phyloP scores from a whole-genome alignment of 1,140 invertebrate genomes.

The Rhagoletis zephyria region DNA sequence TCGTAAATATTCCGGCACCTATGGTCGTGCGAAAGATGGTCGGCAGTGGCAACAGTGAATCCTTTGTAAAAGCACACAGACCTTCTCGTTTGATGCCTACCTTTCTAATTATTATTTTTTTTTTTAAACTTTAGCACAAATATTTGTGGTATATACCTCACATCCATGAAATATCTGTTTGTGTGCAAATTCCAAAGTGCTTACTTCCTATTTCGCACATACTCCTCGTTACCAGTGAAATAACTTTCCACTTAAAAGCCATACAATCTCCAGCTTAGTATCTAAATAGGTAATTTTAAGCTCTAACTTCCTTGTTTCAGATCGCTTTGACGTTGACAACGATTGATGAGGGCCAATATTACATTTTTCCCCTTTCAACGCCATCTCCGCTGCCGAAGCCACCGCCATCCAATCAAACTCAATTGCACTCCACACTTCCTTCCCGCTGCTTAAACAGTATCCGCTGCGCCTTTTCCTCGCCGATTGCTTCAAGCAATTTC shows the following conservation, averaged over 20 bases:
- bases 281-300: not conserved
- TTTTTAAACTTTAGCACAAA: not conserved
- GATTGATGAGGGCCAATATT: constrained; percentile 43
- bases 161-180: not conserved
- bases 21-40: too few species aligned
- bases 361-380: not conserved
- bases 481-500: not conserved
- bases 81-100: too few species aligned
- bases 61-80: too few species aligned
- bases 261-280: not conserved
- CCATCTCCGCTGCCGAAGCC: not conserved
- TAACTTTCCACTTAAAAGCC: not conserved
- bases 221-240: not conserved
- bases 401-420: not conserved
- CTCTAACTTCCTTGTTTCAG: not conserved
- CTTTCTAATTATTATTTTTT: too few species aligned
- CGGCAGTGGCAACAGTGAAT: too few species aligned
- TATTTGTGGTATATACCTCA: not conserved
- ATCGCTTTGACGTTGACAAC: constrained; percentile 40
- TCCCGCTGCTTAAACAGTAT: constrained; percentile 26
- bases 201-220: not conserved
- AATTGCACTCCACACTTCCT: not conserved
- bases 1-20: too few species aligned
- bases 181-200: not conserved
- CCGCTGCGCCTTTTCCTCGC: not conserved